phyloP scores from a whole-genome alignment of 1,140 invertebrate genomes.

The Drosophila malerkotliana region DNA sequence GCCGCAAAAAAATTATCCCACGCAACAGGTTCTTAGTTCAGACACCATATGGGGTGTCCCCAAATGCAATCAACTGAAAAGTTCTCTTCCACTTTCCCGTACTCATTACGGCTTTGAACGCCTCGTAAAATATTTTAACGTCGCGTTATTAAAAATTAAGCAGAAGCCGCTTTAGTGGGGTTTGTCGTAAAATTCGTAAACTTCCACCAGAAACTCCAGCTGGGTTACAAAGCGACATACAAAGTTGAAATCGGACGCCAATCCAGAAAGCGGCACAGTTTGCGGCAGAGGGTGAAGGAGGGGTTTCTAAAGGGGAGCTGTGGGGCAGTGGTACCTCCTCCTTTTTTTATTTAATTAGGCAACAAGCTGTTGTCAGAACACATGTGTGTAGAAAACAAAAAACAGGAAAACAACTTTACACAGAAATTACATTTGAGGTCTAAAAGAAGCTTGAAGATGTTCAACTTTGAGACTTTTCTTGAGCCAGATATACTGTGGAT shows the following conservation, averaged over 20 bases:
- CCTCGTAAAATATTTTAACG: constrained; percentile 63
- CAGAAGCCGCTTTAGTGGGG: constrained; percentile 20
- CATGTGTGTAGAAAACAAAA: constrained; percentile 50
- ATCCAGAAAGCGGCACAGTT: constrained; percentile 47
- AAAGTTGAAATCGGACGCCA: constrained; percentile 51
- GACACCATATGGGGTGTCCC: constrained; percentile 18
- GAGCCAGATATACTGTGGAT: not conserved
- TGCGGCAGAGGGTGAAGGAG: constrained; percentile 2
- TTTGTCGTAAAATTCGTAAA: constrained; percentile 48
- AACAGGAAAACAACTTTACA: constrained; percentile 5
- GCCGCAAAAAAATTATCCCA: constrained; percentile 59
- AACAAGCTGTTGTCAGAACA: constrained; percentile 70
- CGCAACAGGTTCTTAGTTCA: constrained; percentile 67
- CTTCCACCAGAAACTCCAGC: constrained; percentile 32
- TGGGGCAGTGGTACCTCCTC: constrained; percentile 2
- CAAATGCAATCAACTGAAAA: constrained; percentile 34
- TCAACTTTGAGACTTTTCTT: no score
- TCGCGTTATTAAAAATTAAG: constrained; percentile 66
- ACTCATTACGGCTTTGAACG: constrained; percentile 31
- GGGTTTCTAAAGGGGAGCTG: not conserved
- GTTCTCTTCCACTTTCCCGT: constrained; percentile 20
- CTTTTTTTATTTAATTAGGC: constrained; percentile 59
- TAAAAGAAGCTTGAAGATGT: not conserved
- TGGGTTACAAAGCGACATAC: constrained; percentile 15
- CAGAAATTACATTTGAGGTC: not conserved